Evolutionary conservation across 2,113 vertebrate species (phyloP), one percentile per base, ranked within the genome.

Genomic region (Melanostigma gelatinosum): DNA sequence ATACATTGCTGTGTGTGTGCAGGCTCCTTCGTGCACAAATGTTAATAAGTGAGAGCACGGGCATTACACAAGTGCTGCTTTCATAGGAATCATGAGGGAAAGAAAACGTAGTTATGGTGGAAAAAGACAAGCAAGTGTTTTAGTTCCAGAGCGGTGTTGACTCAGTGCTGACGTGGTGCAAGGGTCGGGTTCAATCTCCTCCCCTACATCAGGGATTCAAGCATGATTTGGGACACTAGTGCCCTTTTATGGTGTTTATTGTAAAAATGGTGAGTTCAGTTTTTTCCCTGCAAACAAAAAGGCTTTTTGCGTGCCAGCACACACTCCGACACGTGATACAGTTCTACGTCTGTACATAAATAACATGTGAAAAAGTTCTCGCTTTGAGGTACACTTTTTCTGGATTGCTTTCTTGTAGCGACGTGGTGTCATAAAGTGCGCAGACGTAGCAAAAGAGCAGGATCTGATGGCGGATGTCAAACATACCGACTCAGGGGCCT

Each of bases 401-500:
- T 57, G 13, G 36, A 68, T 6, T 15, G 38, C 18, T 71, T 46
- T 60, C 40, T 40, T 4, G 50, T 27, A 52, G 20, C 22, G 62
- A 9, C 0, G 9, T 11, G 8, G 8, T 38, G 3, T 27, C 10
- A 54, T 5, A 27, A 68, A 50, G 27, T 3, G 15, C 24, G 36
- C 40, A 52, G 1, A 60, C 24, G 1, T 16, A 1, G n/a, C 18
- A 8, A 29, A 52, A 38, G 12, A 36, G 18, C 22, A 36, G 69
- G 60, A 52, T 24, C 32, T 22, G 62, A 58, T 12, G 27, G 24
- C 1, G 6, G 64, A 24, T 2, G 67, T 27, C 9, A 93, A 71
- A 88, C 97, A 87, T 93, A 99, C 98, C 79, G 98, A 99, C 88
- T 99, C 98, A 0, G 98, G 98, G 66, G 98, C 98, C 94, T 99